These are phyloP conservation scores for Pungitius pungitius DNA, from an alignment of 2,113 vertebrate species.

Conservation along the genomic window DNA sequence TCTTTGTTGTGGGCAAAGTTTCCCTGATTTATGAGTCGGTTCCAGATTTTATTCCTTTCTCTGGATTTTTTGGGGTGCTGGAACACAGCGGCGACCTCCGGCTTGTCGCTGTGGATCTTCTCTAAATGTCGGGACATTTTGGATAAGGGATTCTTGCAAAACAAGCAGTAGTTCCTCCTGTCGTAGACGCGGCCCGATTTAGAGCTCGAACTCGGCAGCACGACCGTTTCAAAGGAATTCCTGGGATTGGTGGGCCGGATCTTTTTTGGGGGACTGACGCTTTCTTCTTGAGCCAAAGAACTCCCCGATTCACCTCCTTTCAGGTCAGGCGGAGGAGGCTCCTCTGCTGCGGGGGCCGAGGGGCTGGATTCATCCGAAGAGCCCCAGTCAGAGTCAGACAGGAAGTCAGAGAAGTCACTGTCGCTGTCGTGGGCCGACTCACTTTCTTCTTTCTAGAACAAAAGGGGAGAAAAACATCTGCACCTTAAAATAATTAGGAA, in stretches of 20 bases:
- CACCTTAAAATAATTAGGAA: neutral
- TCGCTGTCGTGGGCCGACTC: conserved; percentile 17
- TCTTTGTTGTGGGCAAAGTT: conserved; percentile 70
- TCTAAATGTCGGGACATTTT: conserved; percentile 63
- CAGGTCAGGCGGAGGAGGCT: neutral
- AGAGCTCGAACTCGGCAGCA: neutral
- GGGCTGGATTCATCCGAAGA: conserved; percentile 31
- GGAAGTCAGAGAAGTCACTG: conserved; percentile 26
- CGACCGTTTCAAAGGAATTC: neutral
- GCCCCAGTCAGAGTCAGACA: neutral
- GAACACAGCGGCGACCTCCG: conserved; percentile 59
- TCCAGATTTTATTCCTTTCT: conserved; percentile 62
- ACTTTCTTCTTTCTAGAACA: conserved; percentile 36
- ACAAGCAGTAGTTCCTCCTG: conserved; percentile 64
- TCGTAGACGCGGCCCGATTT: neutral
- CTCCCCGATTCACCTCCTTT: neutral
- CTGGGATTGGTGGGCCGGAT: neutral
- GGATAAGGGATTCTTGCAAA: conserved; percentile 34
- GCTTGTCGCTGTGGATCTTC: conserved; percentile 47
- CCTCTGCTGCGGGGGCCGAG: rapidly evolving
- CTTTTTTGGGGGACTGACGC: neutral
- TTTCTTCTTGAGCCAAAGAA: rapidly evolving
- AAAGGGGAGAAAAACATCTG: neutral
- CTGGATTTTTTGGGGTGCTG: conserved; percentile 52
- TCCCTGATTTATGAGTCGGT: conserved; percentile 60